Evolutionary conservation across 2,797 vertebrate species (phyloP).

Genomic region (Lindbergichthys nudifrons): DNA sequence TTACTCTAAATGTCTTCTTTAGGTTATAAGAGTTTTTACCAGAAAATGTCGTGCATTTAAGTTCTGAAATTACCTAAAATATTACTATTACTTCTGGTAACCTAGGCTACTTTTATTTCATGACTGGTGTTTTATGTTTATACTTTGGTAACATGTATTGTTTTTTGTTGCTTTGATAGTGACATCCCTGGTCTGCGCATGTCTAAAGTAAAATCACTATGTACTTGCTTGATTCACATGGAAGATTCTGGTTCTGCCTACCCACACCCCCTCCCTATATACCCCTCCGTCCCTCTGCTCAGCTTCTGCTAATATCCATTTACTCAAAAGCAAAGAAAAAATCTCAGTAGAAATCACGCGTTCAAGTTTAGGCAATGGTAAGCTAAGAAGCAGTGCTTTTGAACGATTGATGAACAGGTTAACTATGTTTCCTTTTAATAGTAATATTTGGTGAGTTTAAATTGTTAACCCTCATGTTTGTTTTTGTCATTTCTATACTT

Average conservation of each 20-base stretch:
- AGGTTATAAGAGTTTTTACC: slow-evolving; percentile 5
- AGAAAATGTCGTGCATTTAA: neutral
- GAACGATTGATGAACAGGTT: slow-evolving; percentile 11
- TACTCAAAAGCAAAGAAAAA: neutral
- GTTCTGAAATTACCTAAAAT: slow-evolving; percentile 13
- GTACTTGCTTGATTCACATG: slow-evolving; percentile 65
- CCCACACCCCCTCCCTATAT: slow-evolving; percentile 52
- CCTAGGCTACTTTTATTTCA: neutral
- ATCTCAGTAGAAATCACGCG: slow-evolving; percentile 31
- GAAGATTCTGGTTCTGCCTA: slow-evolving; percentile 57
- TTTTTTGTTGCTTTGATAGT: slow-evolving; percentile 36
- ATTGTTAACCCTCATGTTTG: neutral
- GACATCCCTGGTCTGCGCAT: slow-evolving; percentile 37
- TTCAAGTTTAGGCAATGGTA: slow-evolving; percentile 33
- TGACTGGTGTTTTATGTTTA: slow-evolving; percentile 4
- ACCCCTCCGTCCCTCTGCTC: slow-evolving; percentile 71
- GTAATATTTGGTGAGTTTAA: neutral
- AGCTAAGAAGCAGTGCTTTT: slow-evolving; percentile 39
- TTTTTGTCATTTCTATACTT: neutral
- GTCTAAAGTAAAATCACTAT: slow-evolving; percentile 59
- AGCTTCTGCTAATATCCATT: slow-evolving; percentile 50
- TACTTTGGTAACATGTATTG: neutral
- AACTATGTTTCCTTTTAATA: slow-evolving; percentile 1
- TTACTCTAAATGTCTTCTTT: slow-evolving; percentile 9
- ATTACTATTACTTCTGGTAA: neutral